A percentile compares a stretch with the other conserved stretches of the same genome.
Evolutionary conservation across 1,140 invertebrate genomes (phyloP).

Genomic region (Drosophila serrata): DNA sequence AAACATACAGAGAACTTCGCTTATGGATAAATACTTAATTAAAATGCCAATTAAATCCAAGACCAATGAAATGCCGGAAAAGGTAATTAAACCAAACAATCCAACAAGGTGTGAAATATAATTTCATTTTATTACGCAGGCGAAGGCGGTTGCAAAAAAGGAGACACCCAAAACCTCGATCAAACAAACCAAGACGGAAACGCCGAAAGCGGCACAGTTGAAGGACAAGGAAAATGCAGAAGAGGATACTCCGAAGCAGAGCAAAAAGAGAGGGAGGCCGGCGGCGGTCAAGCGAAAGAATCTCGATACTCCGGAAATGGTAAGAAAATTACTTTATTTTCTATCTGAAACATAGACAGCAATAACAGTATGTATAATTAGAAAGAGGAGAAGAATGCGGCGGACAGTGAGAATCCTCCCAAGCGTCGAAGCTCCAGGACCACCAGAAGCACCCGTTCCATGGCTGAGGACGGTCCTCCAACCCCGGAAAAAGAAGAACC

Average conservation of each 20-base stretch:
- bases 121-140: not conserved
- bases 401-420: slow-evolving; percentile 69
- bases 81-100: slow-evolving; percentile 7
- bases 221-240: slow-evolving; percentile 33
- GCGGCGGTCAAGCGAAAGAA: slow-evolving; percentile 49
- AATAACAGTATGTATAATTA: not conserved
- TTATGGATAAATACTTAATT: slow-evolving; percentile 66
- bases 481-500: slow-evolving; percentile 60
- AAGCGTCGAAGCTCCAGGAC: slow-evolving; percentile 70
- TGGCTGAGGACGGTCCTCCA: slow-evolving; percentile 62
- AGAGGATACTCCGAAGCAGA: slow-evolving; percentile 36
- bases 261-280: slow-evolving; percentile 16
- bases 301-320: slow-evolving; percentile 56
- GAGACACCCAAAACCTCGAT: slow-evolving; percentile 22
- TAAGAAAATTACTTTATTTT: slow-evolving; percentile 11
- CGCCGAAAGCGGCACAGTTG: slow-evolving; percentile 9
- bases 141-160: slow-evolving; percentile 14
- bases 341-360: too few species aligned
- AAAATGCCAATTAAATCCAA: slow-evolving; percentile 58
- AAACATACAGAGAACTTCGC: too few species aligned
- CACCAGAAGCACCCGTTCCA: slow-evolving; percentile 72
- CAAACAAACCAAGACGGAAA: slow-evolving; percentile 10
- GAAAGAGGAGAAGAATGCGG: slow-evolving; percentile 42
- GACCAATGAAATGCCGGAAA: slow-evolving; percentile 9
- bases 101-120: not conserved